A percentile compares a stretch with the other conserved stretches of the same genome.
Evolutionary conservation across 2,797 vertebrate genomes (phyloP).

Genomic region (Pipistrellus pygmaeus): DNA sequence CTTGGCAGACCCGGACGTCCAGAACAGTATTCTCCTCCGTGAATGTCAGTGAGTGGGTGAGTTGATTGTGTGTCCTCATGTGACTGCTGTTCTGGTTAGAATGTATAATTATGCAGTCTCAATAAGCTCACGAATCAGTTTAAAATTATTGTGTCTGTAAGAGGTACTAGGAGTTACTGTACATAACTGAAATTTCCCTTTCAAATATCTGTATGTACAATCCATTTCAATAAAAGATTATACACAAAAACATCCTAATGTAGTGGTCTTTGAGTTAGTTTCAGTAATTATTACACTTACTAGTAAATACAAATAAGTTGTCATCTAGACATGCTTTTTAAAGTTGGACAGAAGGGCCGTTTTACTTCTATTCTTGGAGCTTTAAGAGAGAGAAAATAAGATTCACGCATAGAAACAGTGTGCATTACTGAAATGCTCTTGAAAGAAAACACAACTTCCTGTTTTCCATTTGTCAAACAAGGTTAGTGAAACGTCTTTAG

Average conservation of each 20-base stretch:
- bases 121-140: background rate
- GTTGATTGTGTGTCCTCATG: background rate
- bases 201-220: background rate
- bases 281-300: slow-evolving; percentile 14
- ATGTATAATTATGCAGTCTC: background rate
- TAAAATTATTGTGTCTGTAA: background rate
- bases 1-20: background rate
- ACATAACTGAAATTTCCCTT: slow-evolving; percentile 21
- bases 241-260: background rate
- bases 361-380: slow-evolving; percentile 18
- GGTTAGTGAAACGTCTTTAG: slow-evolving; percentile 33
- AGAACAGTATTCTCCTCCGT: background rate
- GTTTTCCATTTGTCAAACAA: slow-evolving; percentile 16
- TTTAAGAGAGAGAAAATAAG: slow-evolving; percentile 59
- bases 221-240: background rate
- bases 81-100: background rate
- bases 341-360: background rate
- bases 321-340: background rate
- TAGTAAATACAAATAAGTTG: slow-evolving; percentile 10
- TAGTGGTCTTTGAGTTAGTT: background rate
- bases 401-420: background rate
- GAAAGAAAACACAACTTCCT: slow-evolving; percentile 30
- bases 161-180: background rate
- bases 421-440: background rate
- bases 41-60: background rate